These are phyloP conservation scores for Stigmatopora nigra DNA, from an alignment of 2,113 vertebrate species.

Conservation along the genomic window DNA sequence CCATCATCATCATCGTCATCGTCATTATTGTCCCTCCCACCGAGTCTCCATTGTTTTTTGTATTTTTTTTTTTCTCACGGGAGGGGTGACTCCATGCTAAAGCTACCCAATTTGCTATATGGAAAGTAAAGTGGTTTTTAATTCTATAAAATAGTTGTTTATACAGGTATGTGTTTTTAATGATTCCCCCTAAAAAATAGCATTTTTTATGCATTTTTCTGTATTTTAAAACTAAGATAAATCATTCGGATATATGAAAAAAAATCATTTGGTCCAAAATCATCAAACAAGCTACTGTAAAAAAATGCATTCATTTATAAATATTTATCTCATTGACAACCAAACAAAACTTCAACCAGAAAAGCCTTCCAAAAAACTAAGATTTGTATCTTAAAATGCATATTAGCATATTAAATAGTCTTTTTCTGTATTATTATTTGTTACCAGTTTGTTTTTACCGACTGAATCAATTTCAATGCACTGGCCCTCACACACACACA, in stretches of 20 bases:
- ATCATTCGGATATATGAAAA: no score
- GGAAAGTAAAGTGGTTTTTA: background rate
- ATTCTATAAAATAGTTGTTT: no score
- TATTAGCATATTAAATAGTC: background rate
- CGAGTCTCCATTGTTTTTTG: slow-evolving; percentile 36
- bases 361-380: no score
- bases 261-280: no score
- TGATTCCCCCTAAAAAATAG: no score
- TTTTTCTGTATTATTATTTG: background rate
- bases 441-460: background rate
- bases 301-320: background rate
- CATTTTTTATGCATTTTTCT: no score
- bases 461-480: slow-evolving; percentile 1
- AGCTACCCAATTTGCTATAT: background rate
- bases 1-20: slow-evolving; percentile 39
- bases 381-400: background rate
- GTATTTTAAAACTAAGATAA: no score
- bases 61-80: slow-evolving; percentile 26
- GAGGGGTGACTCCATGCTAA: background rate
- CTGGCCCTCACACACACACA: no score
- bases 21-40: slow-evolving; percentile 37
- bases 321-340: background rate
- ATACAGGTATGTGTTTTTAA: no score
- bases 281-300: no score
- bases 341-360: background rate